These are phyloP conservation scores for Cheilosia vulpina DNA, from an alignment of 2,888 invertebrate species.

Conservation along the genomic window DNA sequence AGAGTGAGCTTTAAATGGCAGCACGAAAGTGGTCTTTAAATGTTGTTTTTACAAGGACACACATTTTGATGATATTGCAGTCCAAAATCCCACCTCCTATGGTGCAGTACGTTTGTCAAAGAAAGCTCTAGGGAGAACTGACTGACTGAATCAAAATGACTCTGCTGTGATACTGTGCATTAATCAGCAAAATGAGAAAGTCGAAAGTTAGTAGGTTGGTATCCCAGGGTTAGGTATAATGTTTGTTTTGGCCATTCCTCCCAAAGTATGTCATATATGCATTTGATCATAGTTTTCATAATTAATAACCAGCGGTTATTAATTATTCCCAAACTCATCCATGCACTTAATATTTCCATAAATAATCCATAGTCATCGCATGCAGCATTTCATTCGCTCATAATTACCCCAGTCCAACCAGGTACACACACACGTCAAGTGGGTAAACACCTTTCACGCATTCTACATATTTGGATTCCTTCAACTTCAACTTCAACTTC, in stretches of 20 bases:
- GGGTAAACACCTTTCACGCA: slow-evolving; percentile 30
- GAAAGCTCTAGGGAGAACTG: too few species aligned
- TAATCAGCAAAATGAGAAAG: background rate
- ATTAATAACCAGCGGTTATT: slow-evolving; percentile 49
- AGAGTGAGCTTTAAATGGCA: too few species aligned
- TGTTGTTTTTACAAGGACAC: too few species aligned
- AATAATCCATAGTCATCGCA: slow-evolving; percentile 12
- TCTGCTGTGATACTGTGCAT: too few species aligned
- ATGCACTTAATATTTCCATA: slow-evolving; percentile 25
- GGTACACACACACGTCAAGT: background rate
- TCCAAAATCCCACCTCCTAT: too few species aligned
- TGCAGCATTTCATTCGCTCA: slow-evolving; percentile 12
- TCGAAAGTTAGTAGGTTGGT: background rate
- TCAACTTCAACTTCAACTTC: slow-evolving; percentile 25
- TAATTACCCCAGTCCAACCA: slow-evolving; percentile 17
- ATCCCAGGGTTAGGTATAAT: slow-evolving; percentile 3
- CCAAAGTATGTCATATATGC: slow-evolving; percentile 24
- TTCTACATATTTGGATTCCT: slow-evolving; percentile 20
- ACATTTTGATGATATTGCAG: too few species aligned
- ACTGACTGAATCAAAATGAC: too few species aligned
- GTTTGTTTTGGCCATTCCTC: slow-evolving; percentile 10
- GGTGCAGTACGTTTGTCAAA: too few species aligned
- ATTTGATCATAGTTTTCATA: slow-evolving; percentile 27
- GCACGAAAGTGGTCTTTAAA: too few species aligned
- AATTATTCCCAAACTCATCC: slow-evolving; percentile 33